A percentile compares a stretch with the other conserved stretches of the same genome.
Conservation (phyloP, 2,113 vertebrate genomes). For the Phylloscopus trochilus region DNA sequence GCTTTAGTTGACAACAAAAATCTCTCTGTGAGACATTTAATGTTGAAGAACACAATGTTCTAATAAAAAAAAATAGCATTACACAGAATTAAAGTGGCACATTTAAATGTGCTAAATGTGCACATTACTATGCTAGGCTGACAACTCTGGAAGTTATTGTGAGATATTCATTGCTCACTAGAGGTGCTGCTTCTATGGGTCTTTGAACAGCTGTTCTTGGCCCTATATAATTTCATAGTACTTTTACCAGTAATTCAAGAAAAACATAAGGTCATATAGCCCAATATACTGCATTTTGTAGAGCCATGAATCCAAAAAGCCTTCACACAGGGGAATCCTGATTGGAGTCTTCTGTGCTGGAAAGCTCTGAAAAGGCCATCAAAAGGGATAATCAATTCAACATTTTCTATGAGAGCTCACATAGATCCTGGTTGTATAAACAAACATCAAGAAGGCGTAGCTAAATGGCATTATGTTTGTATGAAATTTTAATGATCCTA, state of each 20-base stretch:
- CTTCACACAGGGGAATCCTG: background rate
- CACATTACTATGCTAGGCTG: slow-evolving; percentile 32
- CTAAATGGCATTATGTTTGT: background rate
- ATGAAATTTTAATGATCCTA: background rate
- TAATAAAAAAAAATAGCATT: slow-evolving; percentile 49
- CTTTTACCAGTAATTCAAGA: background rate
- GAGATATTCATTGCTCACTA: slow-evolving; percentile 10
- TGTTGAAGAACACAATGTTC: slow-evolving; percentile 35
- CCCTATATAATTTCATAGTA: background rate
- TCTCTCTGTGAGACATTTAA: background rate
- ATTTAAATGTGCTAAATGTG: slow-evolving; percentile 37
- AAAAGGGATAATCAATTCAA: background rate
- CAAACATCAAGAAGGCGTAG: background rate
- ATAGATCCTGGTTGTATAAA: background rate
- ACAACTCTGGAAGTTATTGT: background rate
- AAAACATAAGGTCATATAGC: background rate
- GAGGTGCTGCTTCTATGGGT: slow-evolving; percentile 16
- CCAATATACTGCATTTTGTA: background rate
- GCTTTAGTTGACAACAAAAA: slow-evolving; percentile 13
- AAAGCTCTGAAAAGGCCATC: background rate
- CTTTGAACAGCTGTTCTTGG: slow-evolving; percentile 31
- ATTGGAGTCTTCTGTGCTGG: background rate
- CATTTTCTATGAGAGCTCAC: background rate
- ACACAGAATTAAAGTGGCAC: slow-evolving; percentile 41
- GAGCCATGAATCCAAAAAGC: background rate